These are phyloP conservation scores for Pungitius pungitius DNA, from an alignment of 2,113 vertebrate genomes.

Conservation along the genomic window DNA sequence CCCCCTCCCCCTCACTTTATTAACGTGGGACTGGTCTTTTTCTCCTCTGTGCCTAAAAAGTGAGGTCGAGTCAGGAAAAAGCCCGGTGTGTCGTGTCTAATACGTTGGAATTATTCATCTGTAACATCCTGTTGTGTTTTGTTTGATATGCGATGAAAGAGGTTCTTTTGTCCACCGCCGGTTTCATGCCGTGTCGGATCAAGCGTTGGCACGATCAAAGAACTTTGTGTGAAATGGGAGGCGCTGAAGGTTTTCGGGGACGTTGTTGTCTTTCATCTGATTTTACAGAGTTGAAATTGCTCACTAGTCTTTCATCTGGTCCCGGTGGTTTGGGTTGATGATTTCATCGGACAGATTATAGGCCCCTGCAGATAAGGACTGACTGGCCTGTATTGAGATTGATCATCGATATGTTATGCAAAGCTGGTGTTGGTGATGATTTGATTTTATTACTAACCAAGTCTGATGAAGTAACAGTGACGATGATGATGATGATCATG, in stretches of 20 bases:
- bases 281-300: background rate
- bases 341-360: background rate
- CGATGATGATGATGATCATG: background rate
- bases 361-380: background rate
- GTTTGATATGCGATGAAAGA: constrained; percentile 68
- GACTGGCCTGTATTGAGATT: background rate
- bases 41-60: background rate
- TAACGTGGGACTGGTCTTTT: background rate
- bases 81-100: constrained; percentile 27
- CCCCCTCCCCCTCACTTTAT: background rate
- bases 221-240: constrained; percentile 8
- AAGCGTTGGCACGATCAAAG: constrained; percentile 65
- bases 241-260: constrained; percentile 13
- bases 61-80: background rate
- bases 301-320: background rate
- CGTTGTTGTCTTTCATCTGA: constrained; percentile 17
- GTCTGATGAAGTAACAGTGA: background rate
- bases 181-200: constrained; percentile 50
- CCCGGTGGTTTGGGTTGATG: background rate
- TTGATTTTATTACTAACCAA: background rate
- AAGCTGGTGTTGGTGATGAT: background rate
- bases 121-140: constrained; percentile 40
- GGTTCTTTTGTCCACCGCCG: constrained; percentile 40
- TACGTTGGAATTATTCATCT: constrained; percentile 33
- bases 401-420: background rate